These are phyloP conservation scores for Porites lobata DNA, from an alignment of 92 coral and sea anemone species.

Conservation along the genomic window DNA sequence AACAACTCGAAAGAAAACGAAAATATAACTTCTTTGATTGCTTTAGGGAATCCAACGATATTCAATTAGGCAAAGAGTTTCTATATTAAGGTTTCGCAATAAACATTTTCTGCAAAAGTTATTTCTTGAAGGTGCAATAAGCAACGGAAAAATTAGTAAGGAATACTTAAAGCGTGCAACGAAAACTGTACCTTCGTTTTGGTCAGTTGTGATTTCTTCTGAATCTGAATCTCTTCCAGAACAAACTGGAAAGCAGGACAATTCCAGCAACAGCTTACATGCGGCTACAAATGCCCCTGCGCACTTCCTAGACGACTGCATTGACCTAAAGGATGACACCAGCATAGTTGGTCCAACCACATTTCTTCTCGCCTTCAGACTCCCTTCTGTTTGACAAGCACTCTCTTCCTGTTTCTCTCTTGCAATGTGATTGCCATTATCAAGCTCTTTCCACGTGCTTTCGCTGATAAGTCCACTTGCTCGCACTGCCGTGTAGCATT, in stretches of 20 bases:
- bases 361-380: constrained; percentile 33
- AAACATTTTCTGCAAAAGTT: too few relatives aligned
- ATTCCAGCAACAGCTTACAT: constrained; percentile 89
- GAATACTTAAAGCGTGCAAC: not conserved
- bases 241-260: constrained; percentile 98
- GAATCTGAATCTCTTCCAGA: constrained; percentile 65
- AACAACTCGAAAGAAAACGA: too few relatives aligned
- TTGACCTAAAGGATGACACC: constrained; percentile 25
- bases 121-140: not conserved
- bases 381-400: not conserved
- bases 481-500: constrained; percentile 44
- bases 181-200: constrained; percentile 42
- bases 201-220: constrained; percentile 13
- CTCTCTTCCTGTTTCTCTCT: not conserved
- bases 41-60: too few relatives aligned
- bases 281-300: constrained; percentile 93
- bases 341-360: constrained; percentile 19
- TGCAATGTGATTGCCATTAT: not conserved
- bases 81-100: too few relatives aligned
- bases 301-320: constrained; percentile 57
- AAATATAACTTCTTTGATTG: too few relatives aligned
- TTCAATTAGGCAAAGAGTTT: too few relatives aligned
- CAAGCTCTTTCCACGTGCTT: constrained; percentile 30
- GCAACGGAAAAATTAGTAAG: not conserved
- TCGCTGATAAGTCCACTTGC: constrained; percentile 30